Evolutionary conservation across 2,888 invertebrate genomes (phyloP), one percentile per base, ranked within the genome.

Genomic region (Lasioglossum oenotherae): DNA sequence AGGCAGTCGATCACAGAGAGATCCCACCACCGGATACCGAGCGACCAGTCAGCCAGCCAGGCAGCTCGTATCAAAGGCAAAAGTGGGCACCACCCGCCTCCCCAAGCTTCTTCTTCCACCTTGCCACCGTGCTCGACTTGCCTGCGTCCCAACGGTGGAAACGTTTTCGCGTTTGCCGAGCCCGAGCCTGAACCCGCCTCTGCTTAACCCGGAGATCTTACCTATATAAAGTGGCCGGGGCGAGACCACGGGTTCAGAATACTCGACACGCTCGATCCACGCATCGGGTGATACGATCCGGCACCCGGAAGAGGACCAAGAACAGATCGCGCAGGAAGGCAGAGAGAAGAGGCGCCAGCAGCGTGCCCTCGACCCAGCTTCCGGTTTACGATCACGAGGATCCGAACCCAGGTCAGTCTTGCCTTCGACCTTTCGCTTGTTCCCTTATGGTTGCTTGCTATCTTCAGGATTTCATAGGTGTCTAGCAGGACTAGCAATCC

Each of bases 171-270:
- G 69, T 69, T 23, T 53, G 35, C 27, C 64, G 2, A 31, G 64
- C 31, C 16, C 5, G 27, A 12, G 64, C 16, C 31, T 16, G 69
- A 53, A 53, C 69, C 38, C 38, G 69, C 38, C 69, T 23, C 23
- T 67, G 69, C 41, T 69, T 1, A 89, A 90, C 92, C 64, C 31
- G 72, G 91, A 91, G 93, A 94, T 94, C 94, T 69, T 92, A 94
- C 94, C 93, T 95, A 95, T 95, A 95, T 95, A 95, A 95, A 94
- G 91, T 94, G 92, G 92, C 87, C 92, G 92, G 94, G 94, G 94
- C 94, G 90, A 93, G 92, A 94, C 92, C 93, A 31, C 93, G 93
- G 92, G 93, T 92, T 94, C 94, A 95, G 95, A 95, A 93, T 93
- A 93, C 92, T 94, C 89, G 92, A 91, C 92, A 88, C 93, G 93